Conservation (phyloP, 2,797 vertebrate genomes). For the Argyrosomus regius region DNA sequence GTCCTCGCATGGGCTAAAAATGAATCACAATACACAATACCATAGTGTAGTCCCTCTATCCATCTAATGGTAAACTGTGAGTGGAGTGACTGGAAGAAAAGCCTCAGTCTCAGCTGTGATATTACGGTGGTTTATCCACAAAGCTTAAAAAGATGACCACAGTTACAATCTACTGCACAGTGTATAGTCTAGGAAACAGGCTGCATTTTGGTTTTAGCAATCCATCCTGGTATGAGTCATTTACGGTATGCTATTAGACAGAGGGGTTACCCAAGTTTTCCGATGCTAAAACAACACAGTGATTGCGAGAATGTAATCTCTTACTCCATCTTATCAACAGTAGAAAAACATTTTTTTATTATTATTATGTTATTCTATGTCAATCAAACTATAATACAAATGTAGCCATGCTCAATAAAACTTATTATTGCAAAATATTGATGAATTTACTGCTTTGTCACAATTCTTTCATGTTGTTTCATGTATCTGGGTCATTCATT, state of each 20-base stretch:
- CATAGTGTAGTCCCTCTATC: constrained; percentile 70
- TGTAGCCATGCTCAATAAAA: background rate
- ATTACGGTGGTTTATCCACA: constrained; percentile 77
- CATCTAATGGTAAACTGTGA: constrained; percentile 79
- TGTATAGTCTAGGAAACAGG: constrained; percentile 73
- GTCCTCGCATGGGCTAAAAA: constrained; percentile 77
- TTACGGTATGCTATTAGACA: constrained; percentile 71
- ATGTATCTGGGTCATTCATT: background rate
- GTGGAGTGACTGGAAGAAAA: constrained; percentile 83
- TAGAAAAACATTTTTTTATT: background rate
- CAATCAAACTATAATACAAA: background rate
- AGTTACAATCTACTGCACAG: constrained; percentile 69
- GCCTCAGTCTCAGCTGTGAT: constrained; percentile 79
- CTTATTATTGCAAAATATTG: constrained; percentile 18
- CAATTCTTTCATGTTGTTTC: background rate
- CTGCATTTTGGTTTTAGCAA: constrained; percentile 71
- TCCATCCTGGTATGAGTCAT: constrained; percentile 73
- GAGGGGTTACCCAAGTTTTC: constrained; percentile 67
- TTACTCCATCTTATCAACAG: constrained; percentile 20
- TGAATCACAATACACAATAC: constrained; percentile 80
- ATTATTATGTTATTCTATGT: constrained; percentile 2
- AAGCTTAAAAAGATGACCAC: constrained; percentile 74
- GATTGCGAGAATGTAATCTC: constrained; percentile 41
- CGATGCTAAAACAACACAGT: constrained; percentile 45
- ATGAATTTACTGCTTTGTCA: constrained; percentile 12